These are phyloP conservation scores for Hypomecis punctinalis DNA, from an alignment of 2,888 invertebrate genomes.

Conservation along the genomic window DNA sequence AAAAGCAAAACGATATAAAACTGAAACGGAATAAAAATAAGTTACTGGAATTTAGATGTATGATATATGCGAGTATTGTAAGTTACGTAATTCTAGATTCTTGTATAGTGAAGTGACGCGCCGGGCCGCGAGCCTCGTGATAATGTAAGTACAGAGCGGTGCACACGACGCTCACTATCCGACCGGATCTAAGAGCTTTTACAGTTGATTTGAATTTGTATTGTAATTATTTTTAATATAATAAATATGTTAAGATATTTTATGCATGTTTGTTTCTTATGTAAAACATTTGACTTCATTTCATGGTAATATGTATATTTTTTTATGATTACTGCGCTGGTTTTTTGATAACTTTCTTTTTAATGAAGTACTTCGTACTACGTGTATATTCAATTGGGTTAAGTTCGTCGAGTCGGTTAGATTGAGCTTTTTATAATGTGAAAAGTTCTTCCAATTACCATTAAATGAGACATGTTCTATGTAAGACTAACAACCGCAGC, in stretches of 20 bases:
- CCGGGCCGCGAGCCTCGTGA: slow-evolving; percentile 65
- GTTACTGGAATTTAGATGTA: slow-evolving; percentile 84
- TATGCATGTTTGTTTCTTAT: slow-evolving; percentile 59
- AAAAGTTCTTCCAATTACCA: slow-evolving; percentile 27
- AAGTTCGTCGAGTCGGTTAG: slow-evolving; percentile 20
- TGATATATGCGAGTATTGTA: slow-evolving; percentile 83
- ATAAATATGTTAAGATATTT: slow-evolving; percentile 57
- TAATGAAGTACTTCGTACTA: slow-evolving; percentile 20
- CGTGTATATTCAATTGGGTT: slow-evolving; percentile 28
- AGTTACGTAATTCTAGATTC: slow-evolving; percentile 83
- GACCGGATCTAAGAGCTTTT: slow-evolving; percentile 70
- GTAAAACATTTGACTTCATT: slow-evolving; percentile 37
- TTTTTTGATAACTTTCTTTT: slow-evolving; percentile 31
- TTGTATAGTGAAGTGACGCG: slow-evolving; percentile 67
- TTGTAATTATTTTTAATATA: slow-evolving; percentile 54
- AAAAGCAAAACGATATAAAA: slow-evolving; percentile 84
- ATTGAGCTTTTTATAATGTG: slow-evolving; percentile 26
- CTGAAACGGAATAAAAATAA: slow-evolving; percentile 84
- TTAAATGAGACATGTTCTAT: slow-evolving; percentile 23
- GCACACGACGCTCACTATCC: slow-evolving; percentile 63
- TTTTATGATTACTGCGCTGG: slow-evolving; percentile 27
- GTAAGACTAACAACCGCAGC: slow-evolving; percentile 17
- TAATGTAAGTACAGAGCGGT: slow-evolving; percentile 76
- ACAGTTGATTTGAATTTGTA: slow-evolving; percentile 55
- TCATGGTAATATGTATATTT: slow-evolving; percentile 27